These are phyloP conservation scores for Drosophila kuntzei DNA, from an alignment of 2,888 invertebrate species.

Conservation along the genomic window DNA sequence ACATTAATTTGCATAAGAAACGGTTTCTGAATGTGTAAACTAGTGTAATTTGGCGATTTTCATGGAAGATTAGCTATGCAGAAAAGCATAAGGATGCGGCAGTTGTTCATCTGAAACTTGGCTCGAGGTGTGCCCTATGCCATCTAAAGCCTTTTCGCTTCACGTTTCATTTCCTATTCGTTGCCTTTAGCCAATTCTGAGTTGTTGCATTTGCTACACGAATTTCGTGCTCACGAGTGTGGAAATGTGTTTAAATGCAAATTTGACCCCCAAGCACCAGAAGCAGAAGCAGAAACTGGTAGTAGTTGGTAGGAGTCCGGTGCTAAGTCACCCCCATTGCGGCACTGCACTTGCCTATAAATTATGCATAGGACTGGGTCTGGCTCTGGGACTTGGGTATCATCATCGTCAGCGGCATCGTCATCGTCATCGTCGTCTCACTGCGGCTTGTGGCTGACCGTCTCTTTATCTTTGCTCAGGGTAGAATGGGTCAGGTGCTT, in stretches of 20 bases:
- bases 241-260: constrained; percentile 77
- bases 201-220: constrained; percentile 45
- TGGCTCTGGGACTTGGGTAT: constrained; percentile 25
- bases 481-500: constrained; percentile 13
- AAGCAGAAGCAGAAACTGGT: constrained; percentile 1
- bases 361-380: constrained; percentile 67
- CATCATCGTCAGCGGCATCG: constrained; percentile 32
- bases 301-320: constrained; percentile 11
- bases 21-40: constrained; percentile 3
- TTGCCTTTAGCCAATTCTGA: constrained; percentile 25
- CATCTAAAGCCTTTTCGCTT: constrained; percentile 12
- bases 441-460: constrained; percentile 57
- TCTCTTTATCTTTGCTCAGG: constrained; percentile 40
- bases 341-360: constrained; percentile 53
- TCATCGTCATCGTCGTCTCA: constrained; percentile 45
- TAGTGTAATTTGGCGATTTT: constrained; percentile 11
- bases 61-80: constrained; percentile 38
- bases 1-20: neutral
- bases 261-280: constrained; percentile 37
- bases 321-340: constrained; percentile 19
- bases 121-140: constrained; percentile 3
- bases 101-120: constrained; percentile 3
- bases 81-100: constrained; percentile 7
- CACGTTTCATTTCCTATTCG: neutral
- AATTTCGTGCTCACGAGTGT: constrained; percentile 71